A percentile compares a stretch with the other conserved stretches of the same genome.
phyloP scores from a whole-genome alignment of 1,140 invertebrate genomes.

The Wasmannia auropunctata region DNA sequence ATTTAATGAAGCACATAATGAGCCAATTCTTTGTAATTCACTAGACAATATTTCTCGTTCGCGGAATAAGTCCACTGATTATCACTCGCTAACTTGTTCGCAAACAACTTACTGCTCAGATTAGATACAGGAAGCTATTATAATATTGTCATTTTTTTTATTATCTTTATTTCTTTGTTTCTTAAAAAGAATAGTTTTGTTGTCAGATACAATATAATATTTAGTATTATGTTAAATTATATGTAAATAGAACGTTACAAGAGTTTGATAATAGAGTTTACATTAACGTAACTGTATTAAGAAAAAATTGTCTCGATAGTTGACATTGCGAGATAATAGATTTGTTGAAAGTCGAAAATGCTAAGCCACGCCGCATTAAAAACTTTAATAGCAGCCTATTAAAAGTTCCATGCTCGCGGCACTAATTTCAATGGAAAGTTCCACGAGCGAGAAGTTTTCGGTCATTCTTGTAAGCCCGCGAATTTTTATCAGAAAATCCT shows the following conservation, averaged over 20 bases:
- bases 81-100: neutral
- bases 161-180: neutral
- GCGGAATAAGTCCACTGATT: neutral
- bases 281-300: neutral
- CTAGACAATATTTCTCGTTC: neutral
- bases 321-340: neutral
- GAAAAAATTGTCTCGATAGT: neutral
- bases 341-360: neutral
- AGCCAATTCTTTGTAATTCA: neutral
- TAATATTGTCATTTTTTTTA: neutral
- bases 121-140: neutral
- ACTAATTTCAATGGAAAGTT: constrained; percentile 1
- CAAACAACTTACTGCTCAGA: constrained; percentile 3
- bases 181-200: neutral
- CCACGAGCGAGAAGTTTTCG: neutral
- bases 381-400: constrained; percentile 29
- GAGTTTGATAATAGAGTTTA: neutral
- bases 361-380: neutral
- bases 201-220: too few species aligned
- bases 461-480: neutral
- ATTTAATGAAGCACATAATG: constrained; percentile 5
- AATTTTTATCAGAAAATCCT: constrained; percentile 41
- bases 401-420: neutral
- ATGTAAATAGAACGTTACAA: neutral
- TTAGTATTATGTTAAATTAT: neutral